Conservation (phyloP, 2,113 vertebrate species). For the Cynoglossus semilaevis region DNA sequence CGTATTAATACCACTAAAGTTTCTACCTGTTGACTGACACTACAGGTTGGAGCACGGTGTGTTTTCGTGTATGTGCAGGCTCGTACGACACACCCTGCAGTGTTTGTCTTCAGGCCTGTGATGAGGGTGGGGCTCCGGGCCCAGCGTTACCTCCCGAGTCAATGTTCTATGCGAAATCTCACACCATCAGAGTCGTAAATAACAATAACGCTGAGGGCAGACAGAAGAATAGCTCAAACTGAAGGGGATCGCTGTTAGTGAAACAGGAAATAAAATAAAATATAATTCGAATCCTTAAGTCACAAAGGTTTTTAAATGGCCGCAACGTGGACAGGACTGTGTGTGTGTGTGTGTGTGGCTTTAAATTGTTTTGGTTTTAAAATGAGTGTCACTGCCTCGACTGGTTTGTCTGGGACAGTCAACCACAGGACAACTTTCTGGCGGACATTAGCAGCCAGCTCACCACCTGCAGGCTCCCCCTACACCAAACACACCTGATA, state of each 20-base stretch:
- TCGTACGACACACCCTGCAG: constrained; percentile 56
- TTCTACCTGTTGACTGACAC: constrained; percentile 12
- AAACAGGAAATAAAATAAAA: constrained; percentile 9
- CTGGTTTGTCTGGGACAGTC: constrained; percentile 33
- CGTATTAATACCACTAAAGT: background rate
- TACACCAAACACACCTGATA: no score
- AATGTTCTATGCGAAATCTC: constrained; percentile 49
- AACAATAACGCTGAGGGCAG: constrained; percentile 4
- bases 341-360: background rate
- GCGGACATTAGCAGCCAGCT: background rate
- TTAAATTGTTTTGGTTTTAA: background rate
- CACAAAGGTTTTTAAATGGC: no score
- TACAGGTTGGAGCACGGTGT: constrained; percentile 49
- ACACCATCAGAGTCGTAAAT: constrained; percentile 23
- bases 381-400: constrained; percentile 26
- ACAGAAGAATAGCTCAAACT: constrained; percentile 21
- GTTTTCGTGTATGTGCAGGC: constrained; percentile 28
- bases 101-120: constrained; percentile 60
- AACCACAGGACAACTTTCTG: constrained; percentile 8
- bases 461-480: no score
- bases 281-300: no score
- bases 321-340: constrained; percentile 33
- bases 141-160: constrained; percentile 21
- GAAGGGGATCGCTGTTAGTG: background rate
- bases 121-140: constrained; percentile 59